These are phyloP conservation scores for Clarias pachynema DNA, from an alignment of 2,797 vertebrate genomes.

Conservation along the genomic window DNA sequence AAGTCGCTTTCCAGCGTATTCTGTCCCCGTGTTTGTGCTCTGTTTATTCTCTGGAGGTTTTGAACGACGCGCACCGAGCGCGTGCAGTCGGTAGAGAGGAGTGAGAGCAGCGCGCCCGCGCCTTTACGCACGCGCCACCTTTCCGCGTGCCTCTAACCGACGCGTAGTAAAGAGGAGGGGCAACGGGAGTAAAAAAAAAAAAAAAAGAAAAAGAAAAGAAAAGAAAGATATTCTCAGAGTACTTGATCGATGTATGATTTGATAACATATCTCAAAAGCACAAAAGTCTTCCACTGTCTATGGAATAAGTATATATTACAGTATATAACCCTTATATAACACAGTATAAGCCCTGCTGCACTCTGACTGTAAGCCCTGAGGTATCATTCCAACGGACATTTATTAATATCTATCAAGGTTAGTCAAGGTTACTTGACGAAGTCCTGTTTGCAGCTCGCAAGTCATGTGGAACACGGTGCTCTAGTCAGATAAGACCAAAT, in stretches of 20 bases:
- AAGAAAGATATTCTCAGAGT: background rate
- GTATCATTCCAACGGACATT: background rate
- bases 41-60: background rate
- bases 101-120: background rate
- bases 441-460: no score
- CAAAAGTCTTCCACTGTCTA: background rate
- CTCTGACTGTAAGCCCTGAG: no score
- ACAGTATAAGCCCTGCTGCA: background rate
- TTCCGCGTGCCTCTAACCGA: background rate
- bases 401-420: slow-evolving; percentile 1
- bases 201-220: background rate
- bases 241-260: background rate
- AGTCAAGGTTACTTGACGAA: no score
- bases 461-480: no score
- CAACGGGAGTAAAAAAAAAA: background rate
- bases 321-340: no score
- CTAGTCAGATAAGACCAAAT: no score
- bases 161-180: background rate
- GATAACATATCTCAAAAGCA: background rate
- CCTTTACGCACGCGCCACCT: background rate
- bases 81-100: background rate
- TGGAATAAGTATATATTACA: no score
- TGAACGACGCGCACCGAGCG: background rate
- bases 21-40: background rate
- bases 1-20: background rate